A percentile compares a stretch with the other conserved stretches of the same genome.
Conservation (phyloP, 2,888 invertebrate species). For the Therioaphis trifolii region DNA sequence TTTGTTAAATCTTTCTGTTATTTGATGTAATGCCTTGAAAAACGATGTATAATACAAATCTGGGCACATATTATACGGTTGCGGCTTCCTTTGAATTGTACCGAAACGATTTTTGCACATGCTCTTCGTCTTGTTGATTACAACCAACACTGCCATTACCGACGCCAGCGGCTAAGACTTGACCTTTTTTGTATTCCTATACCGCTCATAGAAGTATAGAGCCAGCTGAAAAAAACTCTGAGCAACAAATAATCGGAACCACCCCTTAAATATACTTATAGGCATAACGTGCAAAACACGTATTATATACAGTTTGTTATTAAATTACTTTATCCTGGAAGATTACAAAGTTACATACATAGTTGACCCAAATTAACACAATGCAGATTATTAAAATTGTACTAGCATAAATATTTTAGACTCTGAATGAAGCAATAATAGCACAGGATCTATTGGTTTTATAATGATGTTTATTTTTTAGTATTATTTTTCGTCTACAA, state of each 20-base stretch:
- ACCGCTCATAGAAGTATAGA: conserved; percentile 1
- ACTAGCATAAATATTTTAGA: too few species aligned
- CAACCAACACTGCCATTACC: neutral
- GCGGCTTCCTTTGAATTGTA: conserved; percentile 52
- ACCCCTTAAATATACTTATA: neutral
- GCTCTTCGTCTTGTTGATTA: conserved; percentile 48
- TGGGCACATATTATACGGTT: neutral
- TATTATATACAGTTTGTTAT: too few species aligned
- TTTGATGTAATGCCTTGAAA: conserved; percentile 6
- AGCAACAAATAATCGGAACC: conserved; percentile 1
- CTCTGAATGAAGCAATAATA: too few species aligned
- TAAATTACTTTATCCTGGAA: too few species aligned
- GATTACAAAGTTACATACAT: too few species aligned
- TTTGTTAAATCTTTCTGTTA: neutral
- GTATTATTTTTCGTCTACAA: neutral
- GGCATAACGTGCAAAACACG: neutral
- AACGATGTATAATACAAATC: conserved; percentile 37
- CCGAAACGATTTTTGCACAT: conserved; percentile 59
- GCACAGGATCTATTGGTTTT: too few species aligned
- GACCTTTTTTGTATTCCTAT: conserved; percentile 15
- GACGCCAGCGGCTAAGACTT: conserved; percentile 27
- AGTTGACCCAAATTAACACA: too few species aligned
- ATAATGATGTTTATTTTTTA: neutral
- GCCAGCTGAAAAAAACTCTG: conserved; percentile 40
- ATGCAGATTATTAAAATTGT: too few species aligned